phyloP scores from a whole-genome alignment of 2,888 invertebrate species.

The Crematogaster levior region DNA sequence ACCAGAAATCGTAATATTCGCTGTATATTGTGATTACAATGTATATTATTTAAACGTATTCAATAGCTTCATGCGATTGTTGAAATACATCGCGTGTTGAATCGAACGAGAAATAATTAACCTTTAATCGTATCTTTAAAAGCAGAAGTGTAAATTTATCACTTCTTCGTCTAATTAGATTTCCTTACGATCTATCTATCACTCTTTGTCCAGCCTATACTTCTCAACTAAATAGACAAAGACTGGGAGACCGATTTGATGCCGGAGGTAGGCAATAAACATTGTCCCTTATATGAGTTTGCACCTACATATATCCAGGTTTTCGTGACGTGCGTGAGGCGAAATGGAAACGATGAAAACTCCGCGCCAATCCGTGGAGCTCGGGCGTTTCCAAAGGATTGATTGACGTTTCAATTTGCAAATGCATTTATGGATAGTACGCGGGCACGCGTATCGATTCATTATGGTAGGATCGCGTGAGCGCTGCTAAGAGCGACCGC shows the following conservation, averaged over 20 bases:
- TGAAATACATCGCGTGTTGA: neutral
- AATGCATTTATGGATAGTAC: slow-evolving; percentile 60
- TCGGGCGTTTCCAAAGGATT: slow-evolving; percentile 52
- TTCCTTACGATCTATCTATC: neutral
- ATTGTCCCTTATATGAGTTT: slow-evolving; percentile 48
- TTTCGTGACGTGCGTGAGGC: slow-evolving; percentile 39
- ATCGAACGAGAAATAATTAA: slow-evolving; percentile 21
- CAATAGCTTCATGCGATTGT: neutral
- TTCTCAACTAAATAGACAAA: slow-evolving; percentile 18
- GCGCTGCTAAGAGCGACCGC: slow-evolving; percentile 50
- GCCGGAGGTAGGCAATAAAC: slow-evolving; percentile 45
- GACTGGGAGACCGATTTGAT: slow-evolving; percentile 34
- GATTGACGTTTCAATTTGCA: slow-evolving; percentile 64
- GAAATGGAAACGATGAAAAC: slow-evolving; percentile 60
- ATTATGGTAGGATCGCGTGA: slow-evolving; percentile 55
- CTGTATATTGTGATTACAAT: neutral
- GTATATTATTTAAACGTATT: neutral
- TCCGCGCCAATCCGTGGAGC: slow-evolving; percentile 51
- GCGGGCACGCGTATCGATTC: slow-evolving; percentile 55
- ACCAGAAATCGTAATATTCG: slow-evolving; percentile 14
- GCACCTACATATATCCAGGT: slow-evolving; percentile 40
- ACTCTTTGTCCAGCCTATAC: neutral
- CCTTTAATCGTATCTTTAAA: neutral
- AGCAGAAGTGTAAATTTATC: neutral
- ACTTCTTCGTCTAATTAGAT: neutral